Conservation (phyloP, 1,140 invertebrate species). For the Heliconius eleuchia region DNA sequence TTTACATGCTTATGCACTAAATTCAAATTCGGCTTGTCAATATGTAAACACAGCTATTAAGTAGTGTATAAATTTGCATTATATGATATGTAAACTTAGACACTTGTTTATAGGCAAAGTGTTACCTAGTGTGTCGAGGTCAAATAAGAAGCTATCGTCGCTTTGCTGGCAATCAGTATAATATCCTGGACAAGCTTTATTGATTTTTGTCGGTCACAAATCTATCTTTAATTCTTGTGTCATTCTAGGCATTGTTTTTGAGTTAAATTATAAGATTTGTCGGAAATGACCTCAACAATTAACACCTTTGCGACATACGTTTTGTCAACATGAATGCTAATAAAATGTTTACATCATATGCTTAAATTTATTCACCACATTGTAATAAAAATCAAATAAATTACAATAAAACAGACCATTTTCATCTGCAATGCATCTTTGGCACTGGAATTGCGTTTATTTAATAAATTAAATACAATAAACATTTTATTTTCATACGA, state of each 20-base stretch:
- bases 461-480: conserved; percentile 66
- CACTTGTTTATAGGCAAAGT: conserved; percentile 20
- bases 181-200: conserved; percentile 34
- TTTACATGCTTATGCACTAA: not conserved
- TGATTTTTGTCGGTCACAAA: conserved; percentile 26
- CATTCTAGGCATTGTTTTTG: conserved; percentile 45
- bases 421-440: conserved; percentile 74
- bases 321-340: conserved; percentile 50
- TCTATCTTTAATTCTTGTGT: conserved; percentile 37
- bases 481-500: conserved; percentile 56
- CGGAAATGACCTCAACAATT: conserved; percentile 63
- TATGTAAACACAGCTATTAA: conserved; percentile 8
- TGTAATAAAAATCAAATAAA: conserved; percentile 16
- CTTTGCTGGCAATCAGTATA: conserved; percentile 28
- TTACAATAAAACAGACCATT: conserved; percentile 27
- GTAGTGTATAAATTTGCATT: conserved; percentile 25
- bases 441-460: conserved; percentile 76
- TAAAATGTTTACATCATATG: conserved; percentile 34
- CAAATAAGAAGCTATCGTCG: conserved; percentile 34
- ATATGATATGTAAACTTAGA: conserved; percentile 28
- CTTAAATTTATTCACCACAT: conserved; percentile 18
- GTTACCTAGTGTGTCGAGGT: conserved; percentile 34
- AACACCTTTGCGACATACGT: conserved; percentile 44
- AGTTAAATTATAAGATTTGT: conserved; percentile 45
- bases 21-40: not conserved